Percentiles rank a stretch among this genome's conserved stretches.
phyloP scores from a whole-genome alignment of 2,113 vertebrate genomes.

The Tor tambroides region DNA sequence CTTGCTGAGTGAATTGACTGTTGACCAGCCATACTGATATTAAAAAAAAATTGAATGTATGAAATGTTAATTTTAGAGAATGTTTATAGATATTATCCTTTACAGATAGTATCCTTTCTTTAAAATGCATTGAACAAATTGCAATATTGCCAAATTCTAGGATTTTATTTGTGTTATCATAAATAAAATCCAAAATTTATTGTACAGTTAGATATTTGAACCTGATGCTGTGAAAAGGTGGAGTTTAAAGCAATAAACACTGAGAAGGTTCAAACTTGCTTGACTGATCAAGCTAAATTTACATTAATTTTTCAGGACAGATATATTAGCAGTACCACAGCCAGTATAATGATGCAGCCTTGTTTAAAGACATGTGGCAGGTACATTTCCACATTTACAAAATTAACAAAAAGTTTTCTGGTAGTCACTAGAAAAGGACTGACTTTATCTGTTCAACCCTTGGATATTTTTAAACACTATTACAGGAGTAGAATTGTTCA shows the following conservation, averaged over 20 bases:
- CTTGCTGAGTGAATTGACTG: not conserved
- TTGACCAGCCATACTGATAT: not conserved
- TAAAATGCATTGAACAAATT: not conserved
- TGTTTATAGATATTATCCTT: not conserved
- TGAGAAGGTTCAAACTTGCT: not conserved
- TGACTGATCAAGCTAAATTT: no score
- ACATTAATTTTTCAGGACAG: no score
- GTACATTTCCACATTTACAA: not conserved
- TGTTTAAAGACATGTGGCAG: not conserved
- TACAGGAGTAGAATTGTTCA: not conserved
- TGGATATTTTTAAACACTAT: no score
- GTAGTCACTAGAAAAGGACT: not conserved
- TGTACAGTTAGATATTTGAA: not conserved
- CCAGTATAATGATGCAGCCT: not conserved
- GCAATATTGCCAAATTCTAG: not conserved
- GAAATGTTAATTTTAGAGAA: not conserved
- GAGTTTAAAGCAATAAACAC: not conserved
- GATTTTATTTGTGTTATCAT: no score
- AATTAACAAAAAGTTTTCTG: no score
- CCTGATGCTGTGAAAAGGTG: not conserved
- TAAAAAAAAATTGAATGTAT: not conserved
- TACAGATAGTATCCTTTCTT: not conserved
- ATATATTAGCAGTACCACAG: no score
- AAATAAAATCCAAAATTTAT: not conserved
- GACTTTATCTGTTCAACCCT: not conserved